phyloP scores from a whole-genome alignment of 1,140 invertebrate species.

The Drosophila paulistorum region DNA sequence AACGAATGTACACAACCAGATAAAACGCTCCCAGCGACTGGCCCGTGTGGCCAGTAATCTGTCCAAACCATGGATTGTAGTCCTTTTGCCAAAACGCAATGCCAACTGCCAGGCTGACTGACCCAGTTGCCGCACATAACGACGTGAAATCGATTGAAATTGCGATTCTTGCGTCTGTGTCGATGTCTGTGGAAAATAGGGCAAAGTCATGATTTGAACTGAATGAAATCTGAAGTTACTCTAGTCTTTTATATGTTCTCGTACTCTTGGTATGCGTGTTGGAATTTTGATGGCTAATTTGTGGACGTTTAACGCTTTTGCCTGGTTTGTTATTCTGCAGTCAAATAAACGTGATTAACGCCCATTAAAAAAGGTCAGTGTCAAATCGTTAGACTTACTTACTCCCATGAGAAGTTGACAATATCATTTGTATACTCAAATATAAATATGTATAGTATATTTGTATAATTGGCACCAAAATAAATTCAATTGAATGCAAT shows the following conservation, averaged over 20 bases:
- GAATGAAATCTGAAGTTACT: conserved; percentile 27
- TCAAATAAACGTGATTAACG: conserved; percentile 51
- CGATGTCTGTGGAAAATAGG: conserved; percentile 32
- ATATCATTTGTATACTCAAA: conserved; percentile 41
- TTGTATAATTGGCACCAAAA: conserved; percentile 55
- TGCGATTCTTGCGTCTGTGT: conserved; percentile 10
- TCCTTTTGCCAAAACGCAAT: conserved; percentile 60
- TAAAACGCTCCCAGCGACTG: conserved; percentile 64
- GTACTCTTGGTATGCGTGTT: conserved; percentile 31
- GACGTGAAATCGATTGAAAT: conserved; percentile 19
- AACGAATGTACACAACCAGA: conserved; percentile 71
- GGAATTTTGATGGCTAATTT: conserved; percentile 51
- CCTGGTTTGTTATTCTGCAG: conserved; percentile 3
- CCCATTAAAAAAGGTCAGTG: conserved; percentile 61
- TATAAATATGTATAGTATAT: neutral
- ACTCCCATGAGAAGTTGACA: conserved; percentile 24
- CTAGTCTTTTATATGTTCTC: conserved; percentile 52
- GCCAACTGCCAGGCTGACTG: conserved; percentile 64
- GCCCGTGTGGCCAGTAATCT: conserved; percentile 52
- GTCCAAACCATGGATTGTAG: conserved; percentile 73
- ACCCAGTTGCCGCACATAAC: conserved; percentile 32
- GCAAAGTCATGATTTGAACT: conserved; percentile 55
- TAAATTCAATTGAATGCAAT: conserved; percentile 59
- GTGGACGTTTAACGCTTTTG: conserved; percentile 38
- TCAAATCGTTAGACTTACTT: conserved; percentile 23